A percentile compares a stretch with the other conserved stretches of the same genome.
Conservation (phyloP, 2,113 vertebrate genomes). For the Platanista minor region DNA sequence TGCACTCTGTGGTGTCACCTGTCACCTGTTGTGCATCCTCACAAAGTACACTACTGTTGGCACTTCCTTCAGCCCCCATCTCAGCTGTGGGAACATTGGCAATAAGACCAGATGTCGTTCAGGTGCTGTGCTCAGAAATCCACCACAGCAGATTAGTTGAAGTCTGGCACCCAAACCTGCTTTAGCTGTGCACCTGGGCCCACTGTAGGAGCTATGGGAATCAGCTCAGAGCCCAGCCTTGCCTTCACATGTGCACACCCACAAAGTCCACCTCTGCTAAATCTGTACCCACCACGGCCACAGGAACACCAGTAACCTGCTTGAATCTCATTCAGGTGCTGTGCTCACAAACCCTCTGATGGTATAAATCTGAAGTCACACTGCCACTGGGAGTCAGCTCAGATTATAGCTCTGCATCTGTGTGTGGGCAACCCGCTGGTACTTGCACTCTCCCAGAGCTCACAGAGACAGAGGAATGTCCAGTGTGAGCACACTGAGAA, state of each 20-base stretch:
- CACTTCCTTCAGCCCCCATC: too few relatives aligned
- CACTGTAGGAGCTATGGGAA: not conserved
- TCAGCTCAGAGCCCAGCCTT: not conserved
- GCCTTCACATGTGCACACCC: not conserved
- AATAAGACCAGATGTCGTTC: not conserved
- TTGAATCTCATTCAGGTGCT: not conserved
- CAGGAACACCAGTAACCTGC: not conserved
- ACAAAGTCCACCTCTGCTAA: not conserved
- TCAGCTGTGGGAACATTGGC: not conserved
- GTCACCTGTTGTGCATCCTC: not conserved
- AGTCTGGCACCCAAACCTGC: not conserved
- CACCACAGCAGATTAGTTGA: not conserved
- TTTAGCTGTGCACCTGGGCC: not conserved
- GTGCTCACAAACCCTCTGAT: not conserved
- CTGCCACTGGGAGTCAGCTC: not conserved
- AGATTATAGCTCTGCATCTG: not conserved
- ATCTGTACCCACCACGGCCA: fast-evolving
- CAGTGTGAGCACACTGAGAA: not conserved
- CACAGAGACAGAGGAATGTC: not conserved
- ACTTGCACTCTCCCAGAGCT: not conserved
- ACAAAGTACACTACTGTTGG: not conserved
- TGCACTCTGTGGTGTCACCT: too few relatives aligned
- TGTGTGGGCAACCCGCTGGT: not conserved
- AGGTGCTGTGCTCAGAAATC: not conserved
- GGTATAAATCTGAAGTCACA: not conserved